Percentiles rank a stretch among this genome's conserved stretches.
Evolutionary conservation across 2,888 invertebrate species (phyloP).

Genomic region (Neuroscelio doddi): DNA sequence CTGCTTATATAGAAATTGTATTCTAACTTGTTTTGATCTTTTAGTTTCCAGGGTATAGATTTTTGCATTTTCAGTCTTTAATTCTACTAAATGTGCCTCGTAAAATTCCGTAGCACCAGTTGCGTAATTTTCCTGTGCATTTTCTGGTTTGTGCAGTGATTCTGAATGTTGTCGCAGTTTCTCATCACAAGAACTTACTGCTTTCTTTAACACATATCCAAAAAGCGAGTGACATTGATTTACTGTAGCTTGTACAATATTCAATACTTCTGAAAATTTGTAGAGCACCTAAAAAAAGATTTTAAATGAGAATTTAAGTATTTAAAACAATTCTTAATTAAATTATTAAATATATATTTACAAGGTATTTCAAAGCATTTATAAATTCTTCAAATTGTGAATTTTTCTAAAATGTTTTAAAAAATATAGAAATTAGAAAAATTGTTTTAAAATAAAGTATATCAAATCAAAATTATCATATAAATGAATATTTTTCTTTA

Average conservation of each 20-base stretch:
- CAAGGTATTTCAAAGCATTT: constrained; percentile 14
- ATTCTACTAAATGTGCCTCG: constrained; percentile 78
- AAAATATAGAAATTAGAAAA: neutral
- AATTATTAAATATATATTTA: constrained; percentile 25
- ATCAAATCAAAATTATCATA: too few relatives aligned
- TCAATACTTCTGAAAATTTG: constrained; percentile 77
- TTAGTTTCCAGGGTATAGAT: constrained; percentile 73
- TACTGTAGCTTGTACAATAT: constrained; percentile 86
- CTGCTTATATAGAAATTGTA: constrained; percentile 83
- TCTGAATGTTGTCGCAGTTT: constrained; percentile 11
- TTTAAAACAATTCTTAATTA: neutral
- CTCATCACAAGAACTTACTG: constrained; percentile 9
- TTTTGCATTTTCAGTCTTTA: constrained; percentile 72
- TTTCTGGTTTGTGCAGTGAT: constrained; percentile 9
- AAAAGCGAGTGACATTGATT: constrained; percentile 80
- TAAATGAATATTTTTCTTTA: too few relatives aligned
- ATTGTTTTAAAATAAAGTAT: neutral
- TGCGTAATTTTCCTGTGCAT: constrained; percentile 12
- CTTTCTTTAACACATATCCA: constrained; percentile 79
- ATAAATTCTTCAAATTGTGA: neutral
- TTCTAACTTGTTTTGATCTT: constrained; percentile 82
- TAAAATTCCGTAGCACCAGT: constrained; percentile 72
- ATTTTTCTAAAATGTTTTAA: neutral
- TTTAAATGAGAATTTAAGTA: neutral
- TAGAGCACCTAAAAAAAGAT: constrained; percentile 73